Percentiles rank a stretch among this genome's conserved stretches.
Evolutionary conservation across 1,140 invertebrate genomes (phyloP).

Genomic region (Diuraphis noxia): DNA sequence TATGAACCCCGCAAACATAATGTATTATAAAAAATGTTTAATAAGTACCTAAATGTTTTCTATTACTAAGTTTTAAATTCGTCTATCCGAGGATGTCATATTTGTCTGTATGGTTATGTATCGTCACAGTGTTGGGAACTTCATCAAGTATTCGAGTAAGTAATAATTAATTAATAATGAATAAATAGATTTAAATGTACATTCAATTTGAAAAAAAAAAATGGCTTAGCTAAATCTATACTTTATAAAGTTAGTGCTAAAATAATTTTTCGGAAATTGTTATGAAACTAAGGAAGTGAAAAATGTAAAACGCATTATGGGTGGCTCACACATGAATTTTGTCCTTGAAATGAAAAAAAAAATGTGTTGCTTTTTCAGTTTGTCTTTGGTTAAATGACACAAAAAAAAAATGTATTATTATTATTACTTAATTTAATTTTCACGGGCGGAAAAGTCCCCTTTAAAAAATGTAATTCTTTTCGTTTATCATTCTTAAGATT

Average conservation of each 20-base stretch:
- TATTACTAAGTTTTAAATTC: background rate
- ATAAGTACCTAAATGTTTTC: background rate
- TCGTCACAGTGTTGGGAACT: background rate
- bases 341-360: background rate
- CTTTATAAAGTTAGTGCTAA: background rate
- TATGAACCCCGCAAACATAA: background rate
- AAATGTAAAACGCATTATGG: background rate
- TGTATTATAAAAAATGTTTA: background rate
- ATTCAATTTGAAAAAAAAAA: background rate
- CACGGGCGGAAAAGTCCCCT: background rate
- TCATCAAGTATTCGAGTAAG: background rate
- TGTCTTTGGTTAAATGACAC: too few relatives aligned
- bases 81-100: background rate
- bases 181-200: background rate
- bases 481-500: background rate
- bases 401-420: background rate
- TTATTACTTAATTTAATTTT: background rate
- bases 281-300: background rate
- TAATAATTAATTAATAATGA: background rate
- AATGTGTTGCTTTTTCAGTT: background rate
- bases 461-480: background rate
- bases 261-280: background rate
- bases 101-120: background rate
- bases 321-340: background rate
- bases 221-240: background rate